Base-by-base conservation (phyloP, 1,140 invertebrate genomes). In the Capitella teleta region DNA sequence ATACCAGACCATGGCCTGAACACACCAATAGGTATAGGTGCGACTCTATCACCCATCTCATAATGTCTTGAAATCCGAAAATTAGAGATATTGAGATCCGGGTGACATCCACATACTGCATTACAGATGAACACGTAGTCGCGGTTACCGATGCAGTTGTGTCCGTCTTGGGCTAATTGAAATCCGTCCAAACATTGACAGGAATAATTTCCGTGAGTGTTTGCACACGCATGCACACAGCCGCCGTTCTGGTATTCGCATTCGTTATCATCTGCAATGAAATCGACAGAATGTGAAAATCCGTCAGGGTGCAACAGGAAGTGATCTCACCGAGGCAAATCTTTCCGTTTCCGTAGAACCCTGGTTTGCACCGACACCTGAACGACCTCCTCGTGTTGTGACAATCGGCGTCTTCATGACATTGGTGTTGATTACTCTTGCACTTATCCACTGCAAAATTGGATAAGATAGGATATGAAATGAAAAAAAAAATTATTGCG, bases 111-210 rank as follows among this genome's bases (percentile, higher is more conserved):
- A n/a, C n/a, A n/a, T n/a, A n/a, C n/a, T n/a, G n/a, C n/a, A n/a
- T n/a, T n/a, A n/a, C n/a, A n/a, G n/a, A n/a, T n/a, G n/a, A n/a
- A n/a, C n/a, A n/a, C n/a, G n/a, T n/a, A n/a, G n/a, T n/a, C n/a
- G n/a, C n/a, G n/a, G 37, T 53, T 41, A 54, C 52, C 52, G 25
- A 54, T 45, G 32, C 52, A 54, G 28, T 54, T 54, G 26, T 51
- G 48, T 30, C 52, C 83, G 82, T 53, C 78, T 75, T 54, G 80
- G 78, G 58, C 87, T 24, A 53, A 28, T 24, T 41, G 16, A 37
- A 54, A 54, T 28, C 87, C 87, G 10, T 79, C 73, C 28, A 78
- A 74, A 70, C 87, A 90, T 16, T 77, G 76, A 59, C 87, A 90
- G 36, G 78, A 76, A 66, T 79, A 84, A 28, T 79, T 76, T 1